A percentile compares a stretch with the other conserved stretches of the same genome.
phyloP scores from a whole-genome alignment of 1,140 invertebrate genomes.

The Heliconius himera region DNA sequence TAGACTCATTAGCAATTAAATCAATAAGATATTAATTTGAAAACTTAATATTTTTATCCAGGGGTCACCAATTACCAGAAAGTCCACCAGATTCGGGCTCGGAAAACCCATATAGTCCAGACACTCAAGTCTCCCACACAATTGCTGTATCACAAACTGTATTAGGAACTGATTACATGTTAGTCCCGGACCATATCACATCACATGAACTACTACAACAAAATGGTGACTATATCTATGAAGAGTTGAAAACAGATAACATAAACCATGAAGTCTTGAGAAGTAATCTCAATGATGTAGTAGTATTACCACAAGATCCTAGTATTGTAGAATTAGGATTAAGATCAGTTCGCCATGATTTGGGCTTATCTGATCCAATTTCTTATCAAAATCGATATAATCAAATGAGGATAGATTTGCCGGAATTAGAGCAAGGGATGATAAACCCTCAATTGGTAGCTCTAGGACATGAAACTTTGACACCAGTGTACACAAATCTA shows the following conservation, averaged over 20 bases:
- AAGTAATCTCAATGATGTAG: conserved; percentile 63
- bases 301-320: conserved; percentile 62
- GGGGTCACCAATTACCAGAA: conserved; percentile 93
- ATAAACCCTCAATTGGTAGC: conserved; percentile 71
- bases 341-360: conserved; percentile 57
- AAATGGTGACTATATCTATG: conserved; percentile 75
- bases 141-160: conserved; percentile 74
- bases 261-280: conserved; percentile 64
- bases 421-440: conserved; percentile 67
- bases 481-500: conserved; percentile 81
- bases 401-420: conserved; percentile 71
- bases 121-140: conserved; percentile 73
- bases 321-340: conserved; percentile 63
- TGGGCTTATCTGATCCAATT: conserved; percentile 46
- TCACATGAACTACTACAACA: conserved; percentile 77
- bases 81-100: conserved; percentile 97
- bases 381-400: conserved; percentile 60
- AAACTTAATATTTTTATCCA: conserved; percentile 37
- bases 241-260: conserved; percentile 67
- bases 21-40: not conserved
- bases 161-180: conserved; percentile 73
- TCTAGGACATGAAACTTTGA: conserved; percentile 59
- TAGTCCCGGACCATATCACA: conserved; percentile 70
- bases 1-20: too few relatives aligned
- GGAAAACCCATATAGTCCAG: conserved; percentile 95